Conservation (phyloP, 1,140 invertebrate species). For the Ceratitis capitata region DNA sequence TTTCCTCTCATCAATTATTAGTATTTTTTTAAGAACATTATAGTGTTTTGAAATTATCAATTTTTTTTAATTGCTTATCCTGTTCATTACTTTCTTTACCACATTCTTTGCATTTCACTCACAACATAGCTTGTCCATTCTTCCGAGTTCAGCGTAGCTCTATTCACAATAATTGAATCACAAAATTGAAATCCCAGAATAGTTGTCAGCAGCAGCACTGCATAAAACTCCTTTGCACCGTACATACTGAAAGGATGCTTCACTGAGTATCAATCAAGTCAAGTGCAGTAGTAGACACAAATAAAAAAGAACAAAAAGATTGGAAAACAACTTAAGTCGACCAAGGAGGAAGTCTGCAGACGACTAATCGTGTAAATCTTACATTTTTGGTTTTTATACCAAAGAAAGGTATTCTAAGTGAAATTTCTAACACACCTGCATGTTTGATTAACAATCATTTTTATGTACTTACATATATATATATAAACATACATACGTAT, state of each 20-base stretch:
- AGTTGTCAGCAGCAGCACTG: background rate
- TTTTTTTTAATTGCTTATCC: background rate
- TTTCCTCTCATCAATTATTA: too few relatives aligned
- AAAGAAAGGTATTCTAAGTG: background rate
- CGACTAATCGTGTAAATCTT: background rate
- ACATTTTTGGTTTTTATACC: background rate
- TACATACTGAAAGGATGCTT: background rate
- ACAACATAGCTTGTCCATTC: background rate
- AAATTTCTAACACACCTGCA: constrained; percentile 28
- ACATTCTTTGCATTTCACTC: too few relatives aligned
- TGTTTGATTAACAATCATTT: background rate
- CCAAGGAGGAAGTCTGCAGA: background rate
- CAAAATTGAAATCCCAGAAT: background rate
- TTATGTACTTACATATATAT: background rate
- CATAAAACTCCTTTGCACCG: background rate
- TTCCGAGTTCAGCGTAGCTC: background rate
- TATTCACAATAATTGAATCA: background rate
- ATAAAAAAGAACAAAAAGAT: background rate
- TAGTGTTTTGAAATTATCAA: too few relatives aligned
- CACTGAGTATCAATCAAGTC: background rate
- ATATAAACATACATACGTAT: background rate
- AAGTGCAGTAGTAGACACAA: background rate
- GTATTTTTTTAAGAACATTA: background rate
- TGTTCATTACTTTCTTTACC: background rate
- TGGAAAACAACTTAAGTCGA: background rate